Conservation (phyloP, 1,140 invertebrate species). For the Ylistrum balloti region DNA sequence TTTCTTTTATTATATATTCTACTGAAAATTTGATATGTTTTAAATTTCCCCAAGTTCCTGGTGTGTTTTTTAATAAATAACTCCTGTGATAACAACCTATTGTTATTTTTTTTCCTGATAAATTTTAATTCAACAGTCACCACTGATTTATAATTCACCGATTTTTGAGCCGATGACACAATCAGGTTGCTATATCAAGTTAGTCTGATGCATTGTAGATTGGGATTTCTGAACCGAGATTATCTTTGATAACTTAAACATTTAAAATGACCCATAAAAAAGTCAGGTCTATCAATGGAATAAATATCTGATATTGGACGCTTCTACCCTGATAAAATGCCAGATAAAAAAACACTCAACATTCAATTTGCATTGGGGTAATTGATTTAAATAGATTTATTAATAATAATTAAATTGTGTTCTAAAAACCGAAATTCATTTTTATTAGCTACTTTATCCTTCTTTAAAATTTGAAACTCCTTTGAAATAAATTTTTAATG, state of each 20-base stretch:
- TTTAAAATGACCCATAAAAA: constrained; percentile 34
- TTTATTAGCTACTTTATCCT: not conserved
- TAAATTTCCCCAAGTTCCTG: too few species aligned
- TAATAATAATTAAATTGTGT: too few species aligned
- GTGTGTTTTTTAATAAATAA: too few species aligned
- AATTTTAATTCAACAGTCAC: not conserved
- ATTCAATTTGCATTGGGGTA: too few species aligned
- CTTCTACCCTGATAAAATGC: constrained; percentile 17
- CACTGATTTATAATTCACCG: constrained; percentile 17
- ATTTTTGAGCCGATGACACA: constrained; percentile 7
- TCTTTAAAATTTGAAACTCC: not conserved
- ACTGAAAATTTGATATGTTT: too few species aligned
- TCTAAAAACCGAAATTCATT: too few species aligned
- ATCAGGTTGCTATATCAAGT: constrained; percentile 1
- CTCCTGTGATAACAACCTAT: too few species aligned
- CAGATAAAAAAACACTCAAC: constrained; percentile 2
- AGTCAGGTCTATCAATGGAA: not conserved
- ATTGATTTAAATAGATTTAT: not conserved
- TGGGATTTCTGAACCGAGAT: not conserved
- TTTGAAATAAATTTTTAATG: not conserved
- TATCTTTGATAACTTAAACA: not conserved
- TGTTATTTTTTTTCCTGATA: not conserved
- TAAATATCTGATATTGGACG: not conserved
- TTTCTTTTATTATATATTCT: too few species aligned
- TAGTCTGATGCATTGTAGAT: not conserved